Evolutionary conservation across 2,797 vertebrate genomes (phyloP), one percentile per base, ranked within the genome.

Genomic region (Falco novaeseelandiae): DNA sequence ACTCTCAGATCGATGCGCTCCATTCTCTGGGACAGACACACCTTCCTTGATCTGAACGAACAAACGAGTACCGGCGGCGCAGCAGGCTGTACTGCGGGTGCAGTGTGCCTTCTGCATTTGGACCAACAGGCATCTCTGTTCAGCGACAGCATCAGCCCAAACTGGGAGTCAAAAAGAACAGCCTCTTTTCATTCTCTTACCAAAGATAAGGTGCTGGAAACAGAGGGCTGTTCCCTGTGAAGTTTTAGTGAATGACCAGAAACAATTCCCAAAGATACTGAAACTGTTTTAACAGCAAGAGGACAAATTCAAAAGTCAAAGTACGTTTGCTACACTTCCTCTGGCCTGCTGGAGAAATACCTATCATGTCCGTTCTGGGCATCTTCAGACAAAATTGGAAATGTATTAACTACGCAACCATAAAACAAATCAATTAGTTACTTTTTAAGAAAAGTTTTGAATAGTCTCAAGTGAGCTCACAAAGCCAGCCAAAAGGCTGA

Each of bases 31-130:
- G 32, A 51, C 6, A 61, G 52, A 85, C 59, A 49, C 25, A 63
- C 6, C 1, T 21, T 34, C 54, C 55, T 54, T 32, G 14, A 55
- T 14, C 49, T 46, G 51, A 72, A 57, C 42, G 67, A 72, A 52
- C 38, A 72, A 34, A 23, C 12, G n/a, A n/a, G n/a, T n/a, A n/a
- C n/a, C 61, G 38, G 14, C 0, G 2, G 62, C 61, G 71, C 4
- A 38, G 10, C 1, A n/a, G 51, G 58, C 5, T 40, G 14, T 13
- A 38, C 44, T 38, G 65, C 30, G 25, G 61, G 25, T 29, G 57
- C 58, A 46, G 4, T 0, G 36, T 6, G 4, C 12, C 40, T 48
- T 44, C 23, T 73, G 51, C 59, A 6, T 2, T 62, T n/a, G 29
- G 8, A 55, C 23, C 21, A 38, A 63, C 3, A 21, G 29, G 8